Percentiles rank a stretch among this genome's conserved stretches.
Conservation (phyloP, 2,113 vertebrate genomes). For the Rhinopomastus cyanomelas region DNA sequence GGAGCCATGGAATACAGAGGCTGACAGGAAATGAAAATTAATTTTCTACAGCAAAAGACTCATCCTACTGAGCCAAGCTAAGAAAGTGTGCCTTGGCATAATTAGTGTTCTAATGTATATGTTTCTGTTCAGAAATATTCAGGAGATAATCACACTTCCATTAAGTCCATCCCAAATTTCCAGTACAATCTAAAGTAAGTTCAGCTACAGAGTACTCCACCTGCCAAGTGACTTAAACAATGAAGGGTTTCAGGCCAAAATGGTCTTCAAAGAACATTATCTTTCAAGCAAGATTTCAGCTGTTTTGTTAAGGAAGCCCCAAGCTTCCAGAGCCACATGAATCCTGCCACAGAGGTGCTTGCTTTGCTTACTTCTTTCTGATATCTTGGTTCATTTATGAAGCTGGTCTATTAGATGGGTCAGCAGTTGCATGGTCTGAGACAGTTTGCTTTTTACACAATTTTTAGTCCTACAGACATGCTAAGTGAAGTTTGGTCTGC, state of each 20-base stretch:
- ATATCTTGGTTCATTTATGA: background rate
- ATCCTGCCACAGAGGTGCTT: background rate
- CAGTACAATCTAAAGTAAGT: background rate
- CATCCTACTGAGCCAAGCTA: background rate
- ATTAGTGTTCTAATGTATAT: background rate
- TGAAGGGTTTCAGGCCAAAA: background rate
- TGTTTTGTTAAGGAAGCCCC: background rate
- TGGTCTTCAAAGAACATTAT: background rate
- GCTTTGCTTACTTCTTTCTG: background rate
- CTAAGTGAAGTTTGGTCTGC: background rate
- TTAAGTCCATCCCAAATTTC: background rate
- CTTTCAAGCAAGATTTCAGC: background rate
- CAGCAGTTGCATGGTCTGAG: background rate
- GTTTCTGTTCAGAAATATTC: background rate
- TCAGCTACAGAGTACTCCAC: background rate
- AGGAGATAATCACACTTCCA: background rate
- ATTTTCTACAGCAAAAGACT: background rate
- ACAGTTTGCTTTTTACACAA: background rate
- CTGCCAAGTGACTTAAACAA: background rate
- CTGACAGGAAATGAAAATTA: constrained; percentile 2
- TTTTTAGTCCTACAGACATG: background rate
- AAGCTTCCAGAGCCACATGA: background rate
- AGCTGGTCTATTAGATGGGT: background rate
- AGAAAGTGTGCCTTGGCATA: background rate
- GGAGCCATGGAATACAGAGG: background rate